Conservation (phyloP, 2,797 vertebrate genomes). For the Apogon hyalosoma region DNA sequence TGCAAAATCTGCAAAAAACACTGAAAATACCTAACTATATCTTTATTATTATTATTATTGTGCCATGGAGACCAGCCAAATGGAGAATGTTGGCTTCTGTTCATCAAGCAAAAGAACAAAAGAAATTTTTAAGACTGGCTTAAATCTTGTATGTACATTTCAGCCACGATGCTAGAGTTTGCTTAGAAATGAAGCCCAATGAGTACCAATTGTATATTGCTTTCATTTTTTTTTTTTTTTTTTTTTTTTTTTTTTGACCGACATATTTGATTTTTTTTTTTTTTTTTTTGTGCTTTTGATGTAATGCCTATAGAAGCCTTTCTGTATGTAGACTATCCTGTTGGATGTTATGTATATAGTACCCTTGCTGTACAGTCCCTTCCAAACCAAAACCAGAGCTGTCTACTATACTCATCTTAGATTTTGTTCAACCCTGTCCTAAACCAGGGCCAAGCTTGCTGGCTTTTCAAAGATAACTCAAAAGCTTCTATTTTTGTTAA, state of each 20-base stretch:
- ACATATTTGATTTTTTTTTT: constrained; percentile 44
- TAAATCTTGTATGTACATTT: constrained; percentile 16
- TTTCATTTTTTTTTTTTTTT: constrained; percentile 45
- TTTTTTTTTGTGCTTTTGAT: constrained; percentile 63
- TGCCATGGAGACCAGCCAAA: constrained; percentile 74
- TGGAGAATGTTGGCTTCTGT: constrained; percentile 57
- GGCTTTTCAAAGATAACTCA: constrained; percentile 83
- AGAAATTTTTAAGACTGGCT: constrained; percentile 23
- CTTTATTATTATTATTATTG: constrained; percentile 35
- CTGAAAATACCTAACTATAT: constrained; percentile 8
- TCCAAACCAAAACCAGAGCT: constrained; percentile 80
- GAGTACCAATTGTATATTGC: constrained; percentile 55
- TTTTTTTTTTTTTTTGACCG: constrained; percentile 43
- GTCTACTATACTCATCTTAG: constrained; percentile 72
- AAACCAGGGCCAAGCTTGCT: constrained; percentile 67
- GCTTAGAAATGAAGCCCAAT: constrained; percentile 48
- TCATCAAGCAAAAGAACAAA: constrained; percentile 43
- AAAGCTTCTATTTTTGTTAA: constrained; percentile 90
- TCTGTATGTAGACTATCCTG: constrained; percentile 72
- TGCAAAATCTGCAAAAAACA: constrained; percentile 30
- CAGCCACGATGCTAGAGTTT: constrained; percentile 33
- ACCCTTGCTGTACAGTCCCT: constrained; percentile 74
- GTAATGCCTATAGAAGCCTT: constrained; percentile 78
- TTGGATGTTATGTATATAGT: constrained; percentile 79
- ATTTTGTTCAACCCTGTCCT: constrained; percentile 59